Conservation (phyloP, 2,797 vertebrate species). For the Odontamblyopus lacepedii region DNA sequence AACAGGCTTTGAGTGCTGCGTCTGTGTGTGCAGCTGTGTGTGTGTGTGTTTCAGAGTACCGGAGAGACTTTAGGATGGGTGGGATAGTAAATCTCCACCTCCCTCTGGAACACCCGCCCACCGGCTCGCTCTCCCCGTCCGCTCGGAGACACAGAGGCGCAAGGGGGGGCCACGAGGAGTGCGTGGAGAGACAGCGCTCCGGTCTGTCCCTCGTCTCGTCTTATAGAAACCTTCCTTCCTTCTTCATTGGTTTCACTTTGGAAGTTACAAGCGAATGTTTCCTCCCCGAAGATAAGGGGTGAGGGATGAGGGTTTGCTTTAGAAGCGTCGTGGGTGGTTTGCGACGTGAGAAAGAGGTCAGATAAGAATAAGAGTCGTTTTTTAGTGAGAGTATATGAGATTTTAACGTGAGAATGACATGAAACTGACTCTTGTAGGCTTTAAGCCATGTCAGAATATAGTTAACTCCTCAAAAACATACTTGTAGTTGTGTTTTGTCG, state of each 20-base stretch:
- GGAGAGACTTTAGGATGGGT: slow-evolving; percentile 81
- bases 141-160: slow-evolving; percentile 73
- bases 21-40: slow-evolving; percentile 48
- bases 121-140: slow-evolving; percentile 68
- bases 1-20: slow-evolving; percentile 62
- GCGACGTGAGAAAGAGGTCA: slow-evolving; percentile 20
- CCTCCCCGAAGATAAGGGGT: slow-evolving; percentile 52
- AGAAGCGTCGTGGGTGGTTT: background rate
- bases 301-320: slow-evolving; percentile 27
- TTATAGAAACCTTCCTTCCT: slow-evolving; percentile 40
- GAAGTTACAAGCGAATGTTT: slow-evolving; percentile 54
- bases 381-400: background rate
- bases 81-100: slow-evolving; percentile 88
- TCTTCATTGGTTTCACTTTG: slow-evolving; percentile 40
- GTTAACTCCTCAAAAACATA: too few species aligned
- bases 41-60: slow-evolving; percentile 64
- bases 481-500: too few species aligned
- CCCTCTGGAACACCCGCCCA: slow-evolving; percentile 70
- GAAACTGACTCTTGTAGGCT: too few species aligned
- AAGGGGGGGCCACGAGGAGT: slow-evolving; percentile 57
- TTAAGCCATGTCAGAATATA: too few species aligned
- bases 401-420: background rate
- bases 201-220: slow-evolving; percentile 50
- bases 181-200: slow-evolving; percentile 30
- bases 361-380: background rate